phyloP scores from a whole-genome alignment of 2,888 invertebrate species.

The Drosophila meridiana region DNA sequence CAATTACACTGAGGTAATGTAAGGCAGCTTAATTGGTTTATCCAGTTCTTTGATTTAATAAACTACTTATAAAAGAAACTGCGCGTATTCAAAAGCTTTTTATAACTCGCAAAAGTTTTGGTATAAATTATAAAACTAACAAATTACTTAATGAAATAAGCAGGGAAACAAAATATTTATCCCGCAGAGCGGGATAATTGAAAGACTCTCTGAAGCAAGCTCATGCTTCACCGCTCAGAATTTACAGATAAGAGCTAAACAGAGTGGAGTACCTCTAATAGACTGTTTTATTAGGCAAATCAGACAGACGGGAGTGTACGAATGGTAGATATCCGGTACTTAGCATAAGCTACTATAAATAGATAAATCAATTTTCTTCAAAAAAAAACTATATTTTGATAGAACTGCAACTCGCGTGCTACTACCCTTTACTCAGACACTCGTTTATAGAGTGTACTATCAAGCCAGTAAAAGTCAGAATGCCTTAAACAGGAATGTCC shows the following conservation, averaged over 20 bases:
- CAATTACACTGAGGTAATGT: not conserved
- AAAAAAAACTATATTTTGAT: too few relatives aligned
- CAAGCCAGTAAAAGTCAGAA: not conserved
- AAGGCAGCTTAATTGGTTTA: not conserved
- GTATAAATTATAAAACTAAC: not conserved
- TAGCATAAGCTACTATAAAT: too few relatives aligned
- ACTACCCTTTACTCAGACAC: too few relatives aligned
- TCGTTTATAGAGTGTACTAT: too few relatives aligned
- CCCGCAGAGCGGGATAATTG: not conserved
- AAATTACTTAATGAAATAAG: not conserved
- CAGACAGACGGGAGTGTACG: too few relatives aligned
- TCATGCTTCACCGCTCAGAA: not conserved
- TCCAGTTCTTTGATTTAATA: slow-evolving; percentile 4
- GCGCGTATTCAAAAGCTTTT: not conserved
- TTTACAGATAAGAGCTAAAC: too few relatives aligned
- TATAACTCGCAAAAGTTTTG: not conserved
- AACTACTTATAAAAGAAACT: not conserved
- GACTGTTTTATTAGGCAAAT: too few relatives aligned
- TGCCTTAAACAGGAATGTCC: not conserved
- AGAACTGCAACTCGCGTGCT: too few relatives aligned
- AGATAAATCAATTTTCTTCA: too few relatives aligned
- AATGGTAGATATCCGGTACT: too few relatives aligned
- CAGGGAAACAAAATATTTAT: not conserved
- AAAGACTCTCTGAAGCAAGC: not conserved
- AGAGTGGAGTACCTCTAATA: too few relatives aligned